phyloP scores from a whole-genome alignment of 2,797 vertebrate species.

The Pipistrellus nathusii region DNA sequence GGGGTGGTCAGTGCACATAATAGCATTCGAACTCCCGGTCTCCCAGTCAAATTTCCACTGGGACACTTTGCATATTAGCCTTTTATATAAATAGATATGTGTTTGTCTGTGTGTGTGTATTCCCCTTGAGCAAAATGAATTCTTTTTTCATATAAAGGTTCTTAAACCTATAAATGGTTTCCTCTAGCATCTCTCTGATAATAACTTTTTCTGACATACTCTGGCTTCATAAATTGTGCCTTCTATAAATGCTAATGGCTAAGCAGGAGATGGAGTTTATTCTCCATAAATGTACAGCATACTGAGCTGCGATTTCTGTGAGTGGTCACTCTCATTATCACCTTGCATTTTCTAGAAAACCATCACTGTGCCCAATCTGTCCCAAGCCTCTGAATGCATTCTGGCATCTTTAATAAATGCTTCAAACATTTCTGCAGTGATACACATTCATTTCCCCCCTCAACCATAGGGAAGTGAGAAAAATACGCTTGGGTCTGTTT shows the following conservation, averaged over 20 bases:
- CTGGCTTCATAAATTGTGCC: background rate
- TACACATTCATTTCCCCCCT: background rate
- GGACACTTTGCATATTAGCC: too few species aligned
- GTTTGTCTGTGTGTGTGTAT: background rate
- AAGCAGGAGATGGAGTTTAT: background rate
- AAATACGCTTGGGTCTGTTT: slow-evolving; percentile 49
- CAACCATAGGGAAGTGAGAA: slow-evolving; percentile 6
- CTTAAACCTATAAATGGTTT: slow-evolving; percentile 2
- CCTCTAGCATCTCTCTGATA: background rate
- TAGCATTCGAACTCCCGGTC: too few species aligned
- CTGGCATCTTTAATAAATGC: slow-evolving; percentile 63
- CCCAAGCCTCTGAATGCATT: slow-evolving; percentile 5
- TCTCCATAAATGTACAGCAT: slow-evolving; percentile 3
- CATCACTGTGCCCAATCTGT: background rate
- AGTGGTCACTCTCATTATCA: slow-evolving; percentile 9
- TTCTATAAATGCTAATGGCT: background rate
- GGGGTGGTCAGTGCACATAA: too few species aligned
- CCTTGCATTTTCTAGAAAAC: slow-evolving; percentile 59
- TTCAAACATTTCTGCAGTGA: background rate
- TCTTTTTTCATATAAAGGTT: slow-evolving; percentile 14
- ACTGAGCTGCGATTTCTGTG: background rate
- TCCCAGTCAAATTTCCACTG: too few species aligned
- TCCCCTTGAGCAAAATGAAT: background rate
- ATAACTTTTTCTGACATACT: background rate
- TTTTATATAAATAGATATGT: background rate